These are phyloP conservation scores for Epirrhoe tristata DNA, from an alignment of 2,888 invertebrate genomes.

Conservation along the genomic window DNA sequence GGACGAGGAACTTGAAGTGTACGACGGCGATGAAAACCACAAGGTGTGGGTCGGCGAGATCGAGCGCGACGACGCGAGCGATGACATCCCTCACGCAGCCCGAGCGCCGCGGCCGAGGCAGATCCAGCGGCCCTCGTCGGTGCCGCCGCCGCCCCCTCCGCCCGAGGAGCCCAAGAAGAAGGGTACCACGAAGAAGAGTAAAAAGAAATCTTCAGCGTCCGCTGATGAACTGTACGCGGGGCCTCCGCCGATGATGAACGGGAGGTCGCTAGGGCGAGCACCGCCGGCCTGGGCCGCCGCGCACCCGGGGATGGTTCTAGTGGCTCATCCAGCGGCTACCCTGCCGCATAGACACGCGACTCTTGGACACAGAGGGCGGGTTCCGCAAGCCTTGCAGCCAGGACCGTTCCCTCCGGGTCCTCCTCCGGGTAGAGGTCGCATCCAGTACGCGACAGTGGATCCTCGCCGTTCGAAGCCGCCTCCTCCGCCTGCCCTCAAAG, in stretches of 20 bases:
- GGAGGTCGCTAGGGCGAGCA: constrained; percentile 76
- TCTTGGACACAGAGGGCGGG: constrained; percentile 84
- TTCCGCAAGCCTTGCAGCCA: constrained; percentile 85
- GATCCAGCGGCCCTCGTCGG: constrained; percentile 91
- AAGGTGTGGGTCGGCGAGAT: constrained; percentile 96
- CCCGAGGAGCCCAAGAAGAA: constrained; percentile 88
- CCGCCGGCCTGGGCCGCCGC: constrained; percentile 72
- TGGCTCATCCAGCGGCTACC: constrained; percentile 78
- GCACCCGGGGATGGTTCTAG: constrained; percentile 78
- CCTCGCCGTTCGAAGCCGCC: constrained; percentile 87
- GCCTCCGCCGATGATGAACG: constrained; percentile 76
- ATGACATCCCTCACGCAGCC: constrained; percentile 86
- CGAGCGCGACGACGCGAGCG: constrained; percentile 90
- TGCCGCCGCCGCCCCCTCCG: constrained; percentile 93
- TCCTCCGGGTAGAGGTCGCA: constrained; percentile 70
- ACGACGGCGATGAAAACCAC: constrained; percentile 97
- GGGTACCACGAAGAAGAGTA: constrained; percentile 81
- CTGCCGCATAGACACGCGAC: constrained; percentile 79
- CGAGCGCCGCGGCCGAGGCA: constrained; percentile 92
- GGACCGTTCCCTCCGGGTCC: constrained; percentile 75
- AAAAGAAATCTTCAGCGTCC: constrained; percentile 85
- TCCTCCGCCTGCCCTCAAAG: constrained; percentile 86
- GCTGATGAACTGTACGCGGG: constrained; percentile 86
- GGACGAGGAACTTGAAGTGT: constrained; percentile 93
- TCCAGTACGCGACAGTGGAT: constrained; percentile 87